Evolutionary conservation across 2,888 invertebrate species (phyloP).

Genomic region (Congeria kusceri): DNA sequence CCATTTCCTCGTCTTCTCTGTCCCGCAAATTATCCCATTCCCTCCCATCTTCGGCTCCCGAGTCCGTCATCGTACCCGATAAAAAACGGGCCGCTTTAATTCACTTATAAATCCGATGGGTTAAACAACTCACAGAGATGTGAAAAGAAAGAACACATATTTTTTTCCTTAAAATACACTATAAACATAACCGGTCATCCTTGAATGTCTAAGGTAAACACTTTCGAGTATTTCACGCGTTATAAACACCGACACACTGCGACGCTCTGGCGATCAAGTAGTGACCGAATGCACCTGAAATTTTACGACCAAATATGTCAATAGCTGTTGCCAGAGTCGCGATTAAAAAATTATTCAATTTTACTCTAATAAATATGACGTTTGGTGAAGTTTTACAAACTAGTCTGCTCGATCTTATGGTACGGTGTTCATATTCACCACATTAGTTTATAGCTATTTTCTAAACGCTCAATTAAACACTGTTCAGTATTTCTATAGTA

Average conservation of each 20-base stretch:
- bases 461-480: too few species aligned
- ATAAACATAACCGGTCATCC: constrained; percentile 27
- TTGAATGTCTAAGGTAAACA: constrained; percentile 45
- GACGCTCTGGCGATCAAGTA: constrained; percentile 33
- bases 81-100: constrained; percentile 1
- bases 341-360: constrained; percentile 14
- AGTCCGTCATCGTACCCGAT: constrained; percentile 54
- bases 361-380: neutral
- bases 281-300: neutral
- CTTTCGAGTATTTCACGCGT: constrained; percentile 36
- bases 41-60: constrained; percentile 56
- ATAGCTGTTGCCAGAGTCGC: neutral
- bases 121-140: neutral
- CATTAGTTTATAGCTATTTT: too few species aligned
- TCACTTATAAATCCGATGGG: constrained; percentile 17
- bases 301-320: constrained; percentile 30
- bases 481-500: too few species aligned
- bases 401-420: too few species aligned
- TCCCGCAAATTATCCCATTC: constrained; percentile 70
- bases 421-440: too few species aligned
- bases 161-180: constrained; percentile 10
- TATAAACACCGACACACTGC: constrained; percentile 48
- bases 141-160: neutral
- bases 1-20: constrained; percentile 82
- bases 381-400: too few species aligned